phyloP scores from a whole-genome alignment of 2,888 invertebrate genomes.

The Perithous albicinctus region DNA sequence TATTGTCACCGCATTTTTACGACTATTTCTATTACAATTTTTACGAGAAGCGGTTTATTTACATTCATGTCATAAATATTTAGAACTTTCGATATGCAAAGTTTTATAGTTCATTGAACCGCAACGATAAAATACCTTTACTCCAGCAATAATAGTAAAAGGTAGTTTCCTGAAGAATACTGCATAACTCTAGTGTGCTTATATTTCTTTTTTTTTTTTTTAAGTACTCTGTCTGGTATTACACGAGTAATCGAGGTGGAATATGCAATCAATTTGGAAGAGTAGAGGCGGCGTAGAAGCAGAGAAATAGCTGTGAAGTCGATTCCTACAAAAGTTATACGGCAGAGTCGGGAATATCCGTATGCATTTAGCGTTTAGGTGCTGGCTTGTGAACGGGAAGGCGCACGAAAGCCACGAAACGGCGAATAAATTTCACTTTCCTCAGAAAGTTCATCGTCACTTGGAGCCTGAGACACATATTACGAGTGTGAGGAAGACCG shows the following conservation, averaged over 20 bases:
- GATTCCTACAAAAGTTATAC: neutral
- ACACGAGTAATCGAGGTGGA: neutral
- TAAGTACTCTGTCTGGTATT: neutral
- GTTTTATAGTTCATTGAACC: constrained; percentile 9
- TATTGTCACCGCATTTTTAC: neutral
- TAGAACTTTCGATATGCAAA: neutral
- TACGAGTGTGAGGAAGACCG: neutral
- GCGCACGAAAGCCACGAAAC: constrained; percentile 58
- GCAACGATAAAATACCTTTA: neutral
- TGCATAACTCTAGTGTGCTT: neutral
- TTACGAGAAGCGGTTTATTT: neutral
- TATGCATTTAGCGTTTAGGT: neutral
- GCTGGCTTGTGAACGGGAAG: constrained; percentile 49
- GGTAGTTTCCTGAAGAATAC: neutral
- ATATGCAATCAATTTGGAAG: constrained; percentile 5
- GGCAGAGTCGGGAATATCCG: neutral
- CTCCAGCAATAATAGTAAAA: constrained; percentile 9
- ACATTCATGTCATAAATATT: neutral
- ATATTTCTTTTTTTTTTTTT: neutral
- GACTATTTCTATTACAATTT: neutral
- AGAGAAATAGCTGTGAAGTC: neutral
- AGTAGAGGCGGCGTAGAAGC: neutral
- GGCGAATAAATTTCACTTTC: constrained; percentile 67
- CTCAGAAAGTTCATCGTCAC: constrained; percentile 59
- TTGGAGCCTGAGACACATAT: constrained; percentile 12